These are phyloP conservation scores for Esox masquinongy DNA, from an alignment of 2,797 vertebrate species.

Conservation along the genomic window DNA sequence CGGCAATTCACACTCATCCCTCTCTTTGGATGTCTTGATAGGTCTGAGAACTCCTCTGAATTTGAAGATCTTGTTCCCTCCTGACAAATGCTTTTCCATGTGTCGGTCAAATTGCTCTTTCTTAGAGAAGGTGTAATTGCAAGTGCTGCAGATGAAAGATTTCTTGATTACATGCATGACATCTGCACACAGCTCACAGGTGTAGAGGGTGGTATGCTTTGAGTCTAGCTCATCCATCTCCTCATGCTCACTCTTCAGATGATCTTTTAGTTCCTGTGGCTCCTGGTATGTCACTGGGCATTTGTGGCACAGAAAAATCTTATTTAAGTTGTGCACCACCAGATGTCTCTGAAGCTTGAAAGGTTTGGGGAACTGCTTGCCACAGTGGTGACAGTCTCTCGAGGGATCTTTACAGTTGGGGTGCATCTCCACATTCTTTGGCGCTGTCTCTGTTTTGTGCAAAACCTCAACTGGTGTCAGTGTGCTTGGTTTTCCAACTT, in stretches of 20 bases:
- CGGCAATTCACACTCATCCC: conserved; percentile 71
- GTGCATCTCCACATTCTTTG: conserved; percentile 84
- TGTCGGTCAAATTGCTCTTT: conserved; percentile 98
- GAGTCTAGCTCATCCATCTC: conserved; percentile 84
- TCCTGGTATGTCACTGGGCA: conserved; percentile 93
- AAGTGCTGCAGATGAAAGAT: conserved; percentile 97
- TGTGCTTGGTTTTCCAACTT: conserved; percentile 63
- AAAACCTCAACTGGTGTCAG: conserved; percentile 74
- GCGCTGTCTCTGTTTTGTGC: conserved; percentile 72
- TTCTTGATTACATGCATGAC: conserved; percentile 97
- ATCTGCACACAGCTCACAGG: conserved; percentile 95
- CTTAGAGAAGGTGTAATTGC: conserved; percentile 98
- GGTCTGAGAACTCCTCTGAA: conserved; percentile 91
- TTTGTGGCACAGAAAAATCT: conserved; percentile 92
- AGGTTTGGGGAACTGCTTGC: conserved; percentile 97
- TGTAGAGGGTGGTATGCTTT: conserved; percentile 92
- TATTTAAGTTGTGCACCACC: conserved; percentile 95
- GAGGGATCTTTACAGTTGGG: conserved; percentile 96
- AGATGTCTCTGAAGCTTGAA: conserved; percentile 98
- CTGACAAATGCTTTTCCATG: conserved; percentile 94
- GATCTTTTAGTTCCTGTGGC: conserved; percentile 85
- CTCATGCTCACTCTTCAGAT: conserved; percentile 84
- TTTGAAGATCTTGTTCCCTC: conserved; percentile 86
- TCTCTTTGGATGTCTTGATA: conserved; percentile 66
- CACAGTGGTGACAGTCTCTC: conserved; percentile 97